Percentiles rank a stretch among this genome's conserved stretches.
Evolutionary conservation across 2,113 vertebrate genomes (phyloP).

Genomic region (Athene noctua): DNA sequence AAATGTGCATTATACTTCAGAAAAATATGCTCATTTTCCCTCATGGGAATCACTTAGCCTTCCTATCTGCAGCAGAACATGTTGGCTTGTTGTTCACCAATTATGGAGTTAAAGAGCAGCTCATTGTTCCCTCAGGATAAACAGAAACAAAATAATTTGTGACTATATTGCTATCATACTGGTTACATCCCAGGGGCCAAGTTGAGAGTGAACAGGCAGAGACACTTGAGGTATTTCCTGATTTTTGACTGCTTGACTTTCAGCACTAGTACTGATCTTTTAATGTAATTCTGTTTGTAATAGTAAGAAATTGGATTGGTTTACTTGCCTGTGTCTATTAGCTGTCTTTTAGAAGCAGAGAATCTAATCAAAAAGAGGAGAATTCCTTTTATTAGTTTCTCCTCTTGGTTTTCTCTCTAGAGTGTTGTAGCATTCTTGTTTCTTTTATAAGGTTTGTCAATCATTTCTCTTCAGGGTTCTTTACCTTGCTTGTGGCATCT

Average conservation of each 20-base stretch:
- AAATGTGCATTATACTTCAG: neutral
- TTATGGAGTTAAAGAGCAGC: neutral
- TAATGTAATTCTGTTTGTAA: neutral
- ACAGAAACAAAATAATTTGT: neutral
- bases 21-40: neutral
- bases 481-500: neutral
- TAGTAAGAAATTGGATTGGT: neutral
- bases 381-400: conserved; percentile 6
- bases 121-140: neutral
- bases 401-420: neutral
- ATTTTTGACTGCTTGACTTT: conserved; percentile 16
- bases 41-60: neutral
- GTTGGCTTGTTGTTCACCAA: neutral
- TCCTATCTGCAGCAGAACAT: neutral
- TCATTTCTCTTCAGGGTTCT: neutral
- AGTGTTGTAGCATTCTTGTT: neutral
- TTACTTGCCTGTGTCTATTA: neutral
- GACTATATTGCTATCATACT: neutral
- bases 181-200: neutral
- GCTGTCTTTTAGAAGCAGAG: neutral
- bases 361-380: neutral
- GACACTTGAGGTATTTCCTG: neutral
- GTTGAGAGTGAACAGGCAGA: neutral
- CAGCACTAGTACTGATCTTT: neutral
- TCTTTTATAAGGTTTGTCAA: neutral